Base-by-base conservation (phyloP, 2,113 vertebrate genomes). In the Vulpes lagopus region DNA sequence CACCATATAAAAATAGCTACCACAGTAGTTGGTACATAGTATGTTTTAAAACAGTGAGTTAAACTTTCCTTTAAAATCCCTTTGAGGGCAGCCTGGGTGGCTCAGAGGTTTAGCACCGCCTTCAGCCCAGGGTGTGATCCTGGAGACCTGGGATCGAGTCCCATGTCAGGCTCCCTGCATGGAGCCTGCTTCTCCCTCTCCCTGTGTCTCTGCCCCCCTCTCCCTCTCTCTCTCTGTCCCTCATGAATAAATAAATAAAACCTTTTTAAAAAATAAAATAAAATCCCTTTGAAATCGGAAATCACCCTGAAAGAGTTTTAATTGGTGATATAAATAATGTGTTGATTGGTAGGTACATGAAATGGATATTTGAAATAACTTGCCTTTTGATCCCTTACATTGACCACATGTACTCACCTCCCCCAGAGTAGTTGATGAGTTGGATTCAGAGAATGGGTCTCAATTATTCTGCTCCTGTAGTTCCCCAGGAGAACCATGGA, bases 401-500 rank as follows among this genome's bases (percentile, higher is more conserved):
- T 35, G 30, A 22, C 8, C 10, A 1, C 57, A 3, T 0, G 9
- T 2, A 11, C 25, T 14, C 7, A 0, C 53, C 27, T 89, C 43
- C 64, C 71, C n/a, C 19, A 17, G 76, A 19, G 11, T 15, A 55
- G 38, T 20, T 7, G 73, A 23, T 78, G 74, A 53, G 30, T 49
- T n/a, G 30, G 57, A 30, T 8, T 32, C 38, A 69, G 67, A 91
- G 32, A 59, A 4, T 30, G 5, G 59, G 7, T 19, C 69, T 69
- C 78, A 43, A 30, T 71, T 80, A 7, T n/a, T 84, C 73, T 19
- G 22, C 17, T 2, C 55, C 30, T 27, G 27, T 16, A 14, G 16
- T 35, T 91, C 43, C 43, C 60, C 49, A 43, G 35, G 38, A 27
- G 25, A 49, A 78, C 38, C 27, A 2, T 10, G 49, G 73, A 67